phyloP scores from a whole-genome alignment of 1,140 invertebrate species.

The Drosophila pallidifrons region DNA sequence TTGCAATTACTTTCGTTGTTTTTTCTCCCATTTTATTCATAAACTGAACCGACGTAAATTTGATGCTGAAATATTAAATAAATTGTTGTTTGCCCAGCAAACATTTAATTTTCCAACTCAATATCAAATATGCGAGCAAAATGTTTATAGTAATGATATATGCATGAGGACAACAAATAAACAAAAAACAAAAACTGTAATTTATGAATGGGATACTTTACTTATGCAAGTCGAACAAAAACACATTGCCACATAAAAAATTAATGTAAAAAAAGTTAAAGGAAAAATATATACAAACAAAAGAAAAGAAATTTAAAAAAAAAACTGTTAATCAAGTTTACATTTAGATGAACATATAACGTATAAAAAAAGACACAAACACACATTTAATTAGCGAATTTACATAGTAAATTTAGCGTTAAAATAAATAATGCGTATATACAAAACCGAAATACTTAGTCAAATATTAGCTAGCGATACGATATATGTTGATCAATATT shows the following conservation, averaged over 20 bases:
- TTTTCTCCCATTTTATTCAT: background rate
- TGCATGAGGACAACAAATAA: conserved; percentile 5
- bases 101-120: conserved; percentile 54
- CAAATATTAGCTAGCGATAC: conserved; percentile 61
- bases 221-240: conserved; percentile 27
- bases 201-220: conserved; percentile 11
- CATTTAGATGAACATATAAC: conserved; percentile 78
- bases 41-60: conserved; percentile 17
- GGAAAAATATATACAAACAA: conserved; percentile 11
- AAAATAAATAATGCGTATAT: conserved; percentile 17
- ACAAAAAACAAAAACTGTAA: conserved; percentile 24
- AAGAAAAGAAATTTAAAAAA: conserved; percentile 9
- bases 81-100: conserved; percentile 41
- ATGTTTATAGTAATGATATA: conserved; percentile 42
- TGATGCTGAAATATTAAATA: conserved; percentile 31
- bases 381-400: conserved; percentile 68
- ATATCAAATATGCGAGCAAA: conserved; percentile 31
- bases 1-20: background rate
- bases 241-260: conserved; percentile 51
- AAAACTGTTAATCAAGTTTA: conserved; percentile 80
- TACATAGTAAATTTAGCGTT: conserved; percentile 79
- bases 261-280: conserved; percentile 44
- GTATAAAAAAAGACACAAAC: conserved; percentile 38
- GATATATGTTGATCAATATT: conserved; percentile 25
- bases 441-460: conserved; percentile 42